Evolutionary conservation across 2,888 invertebrate species (phyloP).

Genomic region (Aphodius granarius): DNA sequence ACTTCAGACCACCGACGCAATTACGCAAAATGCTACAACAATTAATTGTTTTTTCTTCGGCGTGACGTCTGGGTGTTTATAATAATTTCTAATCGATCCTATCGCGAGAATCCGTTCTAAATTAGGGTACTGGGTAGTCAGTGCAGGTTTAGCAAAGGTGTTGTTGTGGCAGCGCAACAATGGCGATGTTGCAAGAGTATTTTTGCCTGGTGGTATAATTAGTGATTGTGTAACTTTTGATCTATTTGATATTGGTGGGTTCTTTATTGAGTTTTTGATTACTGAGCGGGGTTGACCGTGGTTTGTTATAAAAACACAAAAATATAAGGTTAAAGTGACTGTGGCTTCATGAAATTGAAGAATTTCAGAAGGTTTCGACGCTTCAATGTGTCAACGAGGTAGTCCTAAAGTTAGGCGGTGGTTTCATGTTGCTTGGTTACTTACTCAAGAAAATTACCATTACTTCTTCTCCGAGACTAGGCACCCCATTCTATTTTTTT

Average conservation of each 20-base stretch:
- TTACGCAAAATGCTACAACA: background rate
- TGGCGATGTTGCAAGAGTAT: background rate
- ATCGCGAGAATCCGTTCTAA: background rate
- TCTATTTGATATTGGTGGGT: background rate
- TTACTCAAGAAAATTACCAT: too few species aligned
- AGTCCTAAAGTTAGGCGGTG: too few species aligned
- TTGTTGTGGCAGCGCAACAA: background rate
- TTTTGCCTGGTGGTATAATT: background rate
- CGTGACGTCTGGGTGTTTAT: background rate
- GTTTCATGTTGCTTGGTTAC: too few species aligned
- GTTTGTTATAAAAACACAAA: too few species aligned
- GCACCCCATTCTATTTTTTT: background rate
- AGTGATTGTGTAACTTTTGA: background rate
- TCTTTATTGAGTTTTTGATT: background rate
- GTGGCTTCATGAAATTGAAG: too few species aligned
- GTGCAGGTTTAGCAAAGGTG: background rate
- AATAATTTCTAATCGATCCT: background rate
- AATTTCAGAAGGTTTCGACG: too few species aligned
- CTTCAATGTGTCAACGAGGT: too few species aligned
- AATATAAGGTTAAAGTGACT: too few species aligned
- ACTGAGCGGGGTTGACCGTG: too few species aligned
- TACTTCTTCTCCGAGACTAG: too few species aligned
- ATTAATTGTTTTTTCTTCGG: background rate
- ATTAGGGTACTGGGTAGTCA: background rate
- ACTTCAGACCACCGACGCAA: background rate